Base-by-base conservation (phyloP, 2,797 vertebrate genomes). In the Emys orbicularis region DNA sequence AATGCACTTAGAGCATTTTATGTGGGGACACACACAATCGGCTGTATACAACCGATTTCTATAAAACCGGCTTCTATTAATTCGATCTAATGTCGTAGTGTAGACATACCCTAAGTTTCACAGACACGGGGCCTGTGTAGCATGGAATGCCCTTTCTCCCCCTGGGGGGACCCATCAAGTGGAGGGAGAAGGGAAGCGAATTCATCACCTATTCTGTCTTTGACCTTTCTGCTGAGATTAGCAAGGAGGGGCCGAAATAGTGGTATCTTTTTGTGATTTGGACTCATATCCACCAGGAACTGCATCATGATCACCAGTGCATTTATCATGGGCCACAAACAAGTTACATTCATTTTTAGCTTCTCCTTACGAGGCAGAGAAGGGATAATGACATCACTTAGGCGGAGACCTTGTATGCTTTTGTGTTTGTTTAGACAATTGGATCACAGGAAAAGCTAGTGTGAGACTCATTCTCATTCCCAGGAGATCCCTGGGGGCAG, bases 391-490 rank as follows among this genome's bases (percentile, higher is more conserved):
- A 96, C 79, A 90, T 95, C 90, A 84, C 94, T 90, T 96, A 97
- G 96, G 96, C 96, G 95, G 97, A 92, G 94, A 93, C 95, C 84
- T 91, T 92, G 86, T 80, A 88, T 84, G 79, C 4, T 96, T 92
- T 96, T 95, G 95, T 90, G 95, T 95, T 92, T 96, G 94, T 97
- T 98, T 96, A 97, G 96, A 97, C 96, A 96, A 95, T 94, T 97
- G 93, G 94, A 95, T 97, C 95, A 98, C 96, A 97, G 97, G 96
- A 97, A 97, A 98, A 81, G 79, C 92, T 97, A 95, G 92, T 97
- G 93, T 97, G 97, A 97, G 97, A 98, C 96, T 92, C 77, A 61
- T 50, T 96, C 94, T 97, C 80, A 96, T 97, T 97, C 96, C 95
- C 96, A 97, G 95, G 89, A 87, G 77, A 95, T 91, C 90, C 92